phyloP scores from a whole-genome alignment of 2,797 vertebrate species.

The Aulostomus chinensis region DNA sequence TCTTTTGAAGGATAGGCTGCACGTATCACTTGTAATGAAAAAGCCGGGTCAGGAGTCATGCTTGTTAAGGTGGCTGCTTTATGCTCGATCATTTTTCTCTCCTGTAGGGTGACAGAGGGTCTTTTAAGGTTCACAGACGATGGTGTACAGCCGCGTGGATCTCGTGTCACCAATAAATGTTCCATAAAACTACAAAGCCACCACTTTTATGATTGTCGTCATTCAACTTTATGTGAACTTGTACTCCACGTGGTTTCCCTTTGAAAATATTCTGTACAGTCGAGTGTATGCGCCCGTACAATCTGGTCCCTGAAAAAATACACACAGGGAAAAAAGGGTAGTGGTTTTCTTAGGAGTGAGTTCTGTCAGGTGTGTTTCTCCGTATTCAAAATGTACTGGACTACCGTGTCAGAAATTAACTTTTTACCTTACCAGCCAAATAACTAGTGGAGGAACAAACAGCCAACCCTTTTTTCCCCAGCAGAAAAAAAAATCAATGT shows the following conservation, averaged over 20 bases:
- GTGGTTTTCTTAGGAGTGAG: conserved; percentile 4
- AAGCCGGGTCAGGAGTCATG: conserved; percentile 31
- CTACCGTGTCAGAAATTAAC: no score
- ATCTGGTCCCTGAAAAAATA: background rate
- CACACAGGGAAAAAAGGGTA: background rate
- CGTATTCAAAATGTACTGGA: conserved; percentile 7
- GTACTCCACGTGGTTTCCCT: conserved; percentile 21
- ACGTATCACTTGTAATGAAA: no score
- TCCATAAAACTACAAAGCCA: conserved; percentile 44
- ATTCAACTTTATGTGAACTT: conserved; percentile 37
- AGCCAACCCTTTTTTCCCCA: no score
- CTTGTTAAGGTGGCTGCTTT: conserved; percentile 42
- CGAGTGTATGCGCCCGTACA: background rate
- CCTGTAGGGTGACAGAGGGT: conserved; percentile 29
- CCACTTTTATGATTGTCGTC: conserved; percentile 28
- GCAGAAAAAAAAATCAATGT: no score
- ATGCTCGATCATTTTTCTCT: conserved; percentile 29
- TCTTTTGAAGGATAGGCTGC: no score
- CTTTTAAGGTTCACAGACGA: conserved; percentile 40
- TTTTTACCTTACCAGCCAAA: no score
- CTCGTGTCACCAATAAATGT: conserved; percentile 47
- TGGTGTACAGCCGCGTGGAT: conserved; percentile 23
- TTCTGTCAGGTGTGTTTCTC: conserved; percentile 1
- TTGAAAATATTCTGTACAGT: background rate
- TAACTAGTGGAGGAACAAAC: no score